Conservation (phyloP, 1,140 invertebrate species). For the Tetranychus urticae region DNA sequence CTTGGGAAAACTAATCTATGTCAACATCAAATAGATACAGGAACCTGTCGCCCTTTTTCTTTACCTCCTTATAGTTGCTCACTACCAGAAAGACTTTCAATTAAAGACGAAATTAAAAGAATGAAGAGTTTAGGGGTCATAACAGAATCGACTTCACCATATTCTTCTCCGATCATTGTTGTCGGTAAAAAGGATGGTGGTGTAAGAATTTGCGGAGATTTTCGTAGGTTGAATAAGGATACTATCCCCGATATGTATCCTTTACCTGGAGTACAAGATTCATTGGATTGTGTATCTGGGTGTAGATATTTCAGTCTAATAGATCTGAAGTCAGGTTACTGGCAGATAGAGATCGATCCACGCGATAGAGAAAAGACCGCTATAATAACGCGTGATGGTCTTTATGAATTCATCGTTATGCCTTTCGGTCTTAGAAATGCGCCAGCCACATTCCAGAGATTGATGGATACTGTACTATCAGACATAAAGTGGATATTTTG, state of each 20-base stretch:
- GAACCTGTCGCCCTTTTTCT: no score
- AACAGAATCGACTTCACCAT: not conserved
- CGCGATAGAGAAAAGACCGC: constrained; percentile 21
- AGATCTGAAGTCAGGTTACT: constrained; percentile 25
- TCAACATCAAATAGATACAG: no score
- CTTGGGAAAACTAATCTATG: no score
- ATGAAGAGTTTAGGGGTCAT: not conserved
- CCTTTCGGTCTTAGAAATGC: constrained; percentile 25
- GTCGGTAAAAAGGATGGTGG: not conserved
- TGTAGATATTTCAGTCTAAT: not conserved
- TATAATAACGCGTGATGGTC: constrained; percentile 20
- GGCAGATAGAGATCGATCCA: constrained; percentile 20
- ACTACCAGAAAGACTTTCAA: no score
- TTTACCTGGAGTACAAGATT: not conserved
- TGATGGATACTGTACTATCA: constrained; percentile 19
- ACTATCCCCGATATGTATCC: not conserved
- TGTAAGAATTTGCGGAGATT: constrained; percentile 6
- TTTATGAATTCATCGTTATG: constrained; percentile 20
- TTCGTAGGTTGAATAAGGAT: not conserved
- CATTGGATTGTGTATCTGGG: not conserved
- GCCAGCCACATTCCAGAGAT: constrained; percentile 20
- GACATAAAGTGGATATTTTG: constrained; percentile 12
- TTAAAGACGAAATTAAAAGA: not conserved
- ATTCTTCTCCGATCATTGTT: not conserved
- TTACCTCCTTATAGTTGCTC: no score